Conservation (phyloP, 2,797 vertebrate genomes). For the Onychomys leucogaster region DNA sequence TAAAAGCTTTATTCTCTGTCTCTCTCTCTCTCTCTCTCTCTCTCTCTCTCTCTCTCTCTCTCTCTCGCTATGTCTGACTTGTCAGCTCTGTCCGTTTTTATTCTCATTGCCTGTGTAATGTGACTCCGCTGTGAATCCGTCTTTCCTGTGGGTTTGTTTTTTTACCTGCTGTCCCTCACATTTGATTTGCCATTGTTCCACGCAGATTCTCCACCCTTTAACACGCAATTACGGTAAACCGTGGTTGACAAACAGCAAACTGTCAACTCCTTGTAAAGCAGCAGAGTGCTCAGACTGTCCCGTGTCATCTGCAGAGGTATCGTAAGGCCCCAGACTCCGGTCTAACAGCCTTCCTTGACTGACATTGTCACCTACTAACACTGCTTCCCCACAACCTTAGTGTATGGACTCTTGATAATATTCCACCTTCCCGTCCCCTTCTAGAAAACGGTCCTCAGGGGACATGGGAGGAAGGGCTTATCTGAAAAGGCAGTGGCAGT, state of each 20-base stretch:
- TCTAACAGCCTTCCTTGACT: slow-evolving; percentile 84
- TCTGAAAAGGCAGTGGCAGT: not conserved
- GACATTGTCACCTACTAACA: slow-evolving; percentile 87
- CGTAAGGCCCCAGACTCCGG: slow-evolving; percentile 89
- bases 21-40: not conserved
- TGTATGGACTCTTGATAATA: slow-evolving; percentile 73
- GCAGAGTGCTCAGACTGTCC: slow-evolving; percentile 96
- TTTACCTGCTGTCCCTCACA: slow-evolving; percentile 88
- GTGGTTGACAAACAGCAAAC: slow-evolving; percentile 99
- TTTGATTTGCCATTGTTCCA: slow-evolving; percentile 96
- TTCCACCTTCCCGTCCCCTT: slow-evolving; percentile 68
- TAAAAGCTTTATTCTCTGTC: slow-evolving; percentile 6
- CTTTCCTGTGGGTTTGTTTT: slow-evolving; percentile 82
- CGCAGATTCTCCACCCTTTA: slow-evolving; percentile 98
- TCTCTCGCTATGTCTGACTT: slow-evolving; percentile 60
- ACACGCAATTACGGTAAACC: slow-evolving; percentile 99
- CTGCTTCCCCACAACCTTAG: slow-evolving; percentile 66
- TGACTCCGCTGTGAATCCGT: slow-evolving; percentile 74
- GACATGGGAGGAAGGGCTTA: not conserved
- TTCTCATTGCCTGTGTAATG: slow-evolving; percentile 64
- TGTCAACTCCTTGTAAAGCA: slow-evolving; percentile 97
- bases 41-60: not conserved
- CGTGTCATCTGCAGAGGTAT: slow-evolving; percentile 98
- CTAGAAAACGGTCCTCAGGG: slow-evolving; percentile 33
- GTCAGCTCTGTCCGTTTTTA: slow-evolving; percentile 66